Percentiles rank a stretch among this genome's conserved stretches.
These are phyloP conservation scores for Pectinophora gossypiella DNA, from an alignment of 1,140 invertebrate genomes.

Conservation along the genomic window DNA sequence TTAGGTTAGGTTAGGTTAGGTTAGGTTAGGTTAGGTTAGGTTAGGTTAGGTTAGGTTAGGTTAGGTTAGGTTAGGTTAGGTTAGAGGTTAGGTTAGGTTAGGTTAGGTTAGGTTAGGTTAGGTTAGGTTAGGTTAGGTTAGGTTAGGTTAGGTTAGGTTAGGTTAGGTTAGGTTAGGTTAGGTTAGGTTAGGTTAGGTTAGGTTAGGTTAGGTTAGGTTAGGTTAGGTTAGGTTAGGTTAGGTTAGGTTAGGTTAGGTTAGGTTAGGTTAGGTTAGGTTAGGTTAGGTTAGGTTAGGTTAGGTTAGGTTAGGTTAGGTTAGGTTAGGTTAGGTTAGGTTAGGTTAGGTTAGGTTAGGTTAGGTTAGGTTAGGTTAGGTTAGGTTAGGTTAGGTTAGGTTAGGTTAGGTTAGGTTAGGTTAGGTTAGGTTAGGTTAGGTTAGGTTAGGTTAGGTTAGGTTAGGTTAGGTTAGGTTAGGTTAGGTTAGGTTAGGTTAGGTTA, in stretches of 20 bases:
- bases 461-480: too few species aligned
- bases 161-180: slow-evolving; percentile 13
- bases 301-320: slow-evolving; percentile 13
- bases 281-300: slow-evolving; percentile 15
- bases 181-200: slow-evolving; percentile 9
- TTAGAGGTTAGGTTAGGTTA: slow-evolving; percentile 1
- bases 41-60: too few species aligned
- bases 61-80: too few species aligned
- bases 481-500: too few species aligned
- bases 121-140: slow-evolving; percentile 13
- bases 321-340: slow-evolving; percentile 11
- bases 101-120: slow-evolving; percentile 9
- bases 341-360: slow-evolving; percentile 8
- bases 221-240: slow-evolving; percentile 15
- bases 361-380: slow-evolving; percentile 5
- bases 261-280: slow-evolving; percentile 14
- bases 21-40: too few species aligned
- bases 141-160: slow-evolving; percentile 13
- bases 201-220: slow-evolving; percentile 15
- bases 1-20: too few species aligned
- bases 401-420: slow-evolving; percentile 9
- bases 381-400: slow-evolving; percentile 5
- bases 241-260: slow-evolving; percentile 12
- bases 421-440: slow-evolving; percentile 14
- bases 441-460: too few species aligned